Evolutionary conservation across 2,888 invertebrate genomes (phyloP).

Genomic region (Drosophila fungiperda): DNA sequence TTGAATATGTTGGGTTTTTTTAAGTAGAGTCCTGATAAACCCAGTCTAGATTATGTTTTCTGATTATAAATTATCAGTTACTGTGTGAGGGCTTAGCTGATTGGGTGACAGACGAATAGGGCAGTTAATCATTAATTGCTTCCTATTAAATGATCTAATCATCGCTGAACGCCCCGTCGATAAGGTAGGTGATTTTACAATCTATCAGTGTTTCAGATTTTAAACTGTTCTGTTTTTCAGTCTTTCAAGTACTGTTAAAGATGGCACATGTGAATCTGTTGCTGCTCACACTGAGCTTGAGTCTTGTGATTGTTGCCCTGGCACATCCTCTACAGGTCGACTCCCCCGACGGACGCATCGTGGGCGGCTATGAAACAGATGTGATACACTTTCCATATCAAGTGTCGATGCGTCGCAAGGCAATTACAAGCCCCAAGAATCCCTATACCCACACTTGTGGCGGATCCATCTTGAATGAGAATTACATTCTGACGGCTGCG

Average conservation of each 20-base stretch:
- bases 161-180: constrained; percentile 28
- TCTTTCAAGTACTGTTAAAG: constrained; percentile 26
- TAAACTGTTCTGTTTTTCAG: constrained; percentile 26
- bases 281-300: constrained; percentile 32
- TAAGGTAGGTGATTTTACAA: constrained; percentile 35
- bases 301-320: not conserved
- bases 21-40: too few relatives aligned
- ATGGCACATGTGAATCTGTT: constrained; percentile 50
- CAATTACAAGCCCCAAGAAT: constrained; percentile 36
- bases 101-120: constrained; percentile 12
- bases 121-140: constrained; percentile 1
- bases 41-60: too few relatives aligned
- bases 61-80: not conserved
- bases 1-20: too few relatives aligned
- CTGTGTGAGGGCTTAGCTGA: not conserved
- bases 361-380: constrained; percentile 71
- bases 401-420: constrained; percentile 73
- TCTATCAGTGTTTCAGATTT: constrained; percentile 1
- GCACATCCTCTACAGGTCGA: constrained; percentile 47
- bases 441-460: constrained; percentile 76
- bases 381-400: constrained; percentile 75
- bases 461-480: constrained; percentile 66
- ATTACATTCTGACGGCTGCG: constrained; percentile 77
- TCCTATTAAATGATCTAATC: constrained; percentile 31
- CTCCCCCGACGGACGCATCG: constrained; percentile 69